Base-by-base conservation (phyloP, 2,888 invertebrate species). In the Yponomeuta plumbellus region DNA sequence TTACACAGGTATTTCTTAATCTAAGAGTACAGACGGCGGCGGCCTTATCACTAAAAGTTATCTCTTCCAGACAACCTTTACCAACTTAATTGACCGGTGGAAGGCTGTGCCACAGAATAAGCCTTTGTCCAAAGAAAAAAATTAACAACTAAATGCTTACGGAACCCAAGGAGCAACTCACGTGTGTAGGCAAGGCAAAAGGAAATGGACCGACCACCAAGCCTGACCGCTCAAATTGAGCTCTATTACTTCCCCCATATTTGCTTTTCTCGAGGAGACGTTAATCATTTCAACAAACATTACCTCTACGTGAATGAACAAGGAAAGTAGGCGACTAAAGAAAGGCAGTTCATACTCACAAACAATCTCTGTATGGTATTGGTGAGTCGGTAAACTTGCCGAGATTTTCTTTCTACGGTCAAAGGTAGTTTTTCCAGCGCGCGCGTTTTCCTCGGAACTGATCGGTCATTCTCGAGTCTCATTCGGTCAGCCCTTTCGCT, bases 221-320 rank as follows among this genome's bases (percentile, higher is more conserved):
- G 67, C 68, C 68, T 61, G 23, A 59, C 59, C 22, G 59, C 21
- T 13, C 57, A 66, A 22, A 62, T 40, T 23, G n/a, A 11, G 61
- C n/a, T 61, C 34, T 44, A 52, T 52, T 26, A 39, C 22, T 61
- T 58, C 26, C 39, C 34, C n/a, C 44, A 69, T 78, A 76, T 82
- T 82, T 80, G 78, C 79, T 77, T 81, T 84, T 85, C 83, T 75
- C 81, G 79, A 69, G 72, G 73, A 72, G 74, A 71, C 78, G 84
- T 76, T 77, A 84, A 85, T 84, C 79, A 80, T 81, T 81, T 80
- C 76, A 74, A 76, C 80, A 85, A 84, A 82, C 78, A 83, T 20
- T 40, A 74, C 69, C 69, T 73, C 71, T 72, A 23, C 52, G 22
- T 62, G 62, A 62, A 62, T 62, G 62, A 39, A 34, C 34, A 22